Evolutionary conservation across 2,113 vertebrate species (phyloP).

Genomic region (Toxostoma redivivum): DNA sequence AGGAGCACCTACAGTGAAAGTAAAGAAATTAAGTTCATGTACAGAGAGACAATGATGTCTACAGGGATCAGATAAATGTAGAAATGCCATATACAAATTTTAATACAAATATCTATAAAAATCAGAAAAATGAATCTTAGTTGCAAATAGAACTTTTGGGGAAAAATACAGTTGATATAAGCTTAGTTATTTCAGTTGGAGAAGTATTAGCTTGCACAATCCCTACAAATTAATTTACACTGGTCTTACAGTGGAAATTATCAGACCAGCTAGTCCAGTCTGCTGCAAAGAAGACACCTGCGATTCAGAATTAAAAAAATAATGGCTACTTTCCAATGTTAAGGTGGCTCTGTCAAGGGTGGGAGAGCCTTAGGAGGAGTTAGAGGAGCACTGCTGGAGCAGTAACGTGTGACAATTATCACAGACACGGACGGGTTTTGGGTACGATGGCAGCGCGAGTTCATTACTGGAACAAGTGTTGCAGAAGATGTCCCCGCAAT

Average conservation of each 20-base stretch:
- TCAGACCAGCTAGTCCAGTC: not conserved
- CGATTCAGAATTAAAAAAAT: constrained; percentile 13
- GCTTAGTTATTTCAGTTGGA: not conserved
- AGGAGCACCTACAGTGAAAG: not conserved
- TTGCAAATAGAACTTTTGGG: not conserved
- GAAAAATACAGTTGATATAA: not conserved
- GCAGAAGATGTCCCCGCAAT: constrained; percentile 98
- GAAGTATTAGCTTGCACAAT: not conserved
- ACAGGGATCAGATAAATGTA: not conserved
- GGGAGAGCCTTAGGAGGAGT: constrained; percentile 73
- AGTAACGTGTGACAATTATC: constrained; percentile 90
- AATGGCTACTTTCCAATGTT: constrained; percentile 45
- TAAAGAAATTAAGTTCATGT: not conserved
- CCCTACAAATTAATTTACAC: not conserved
- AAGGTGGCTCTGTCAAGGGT: not conserved
- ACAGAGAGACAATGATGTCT: not conserved
- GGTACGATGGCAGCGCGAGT: constrained; percentile 93
- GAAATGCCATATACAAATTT: constrained; percentile 45
- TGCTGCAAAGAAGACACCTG: not conserved
- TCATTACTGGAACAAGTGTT: constrained; percentile 90
- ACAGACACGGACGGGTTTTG: constrained; percentile 90
- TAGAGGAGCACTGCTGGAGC: constrained; percentile 87
- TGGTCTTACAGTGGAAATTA: not conserved
- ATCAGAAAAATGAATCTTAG: constrained; percentile 12
- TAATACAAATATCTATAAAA: constrained; percentile 27